A percentile compares a stretch with the other conserved stretches of the same genome.
Conservation (phyloP, 1,140 invertebrate species). For the Arctopsyche grandis region DNA sequence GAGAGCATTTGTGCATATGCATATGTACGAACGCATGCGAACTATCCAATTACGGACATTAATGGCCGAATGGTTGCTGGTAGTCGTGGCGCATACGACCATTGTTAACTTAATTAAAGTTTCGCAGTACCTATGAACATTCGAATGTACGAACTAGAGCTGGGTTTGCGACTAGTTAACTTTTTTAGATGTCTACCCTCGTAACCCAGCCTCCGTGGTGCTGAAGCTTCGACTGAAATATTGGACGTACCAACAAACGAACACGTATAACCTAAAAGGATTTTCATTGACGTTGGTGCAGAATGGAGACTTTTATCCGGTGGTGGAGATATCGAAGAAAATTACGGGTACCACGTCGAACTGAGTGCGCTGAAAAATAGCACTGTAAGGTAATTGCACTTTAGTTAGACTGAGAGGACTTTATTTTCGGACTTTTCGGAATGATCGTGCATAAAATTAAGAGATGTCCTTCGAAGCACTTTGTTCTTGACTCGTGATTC, state of each 20-base stretch:
- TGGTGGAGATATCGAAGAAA: not conserved
- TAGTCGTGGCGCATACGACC: not conserved
- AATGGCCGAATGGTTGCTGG: not conserved
- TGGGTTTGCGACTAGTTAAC: too few species aligned
- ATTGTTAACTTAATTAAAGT: slow-evolving; percentile 27
- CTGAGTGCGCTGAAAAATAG: too few species aligned
- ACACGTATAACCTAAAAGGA: not conserved
- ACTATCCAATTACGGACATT: slow-evolving; percentile 23
- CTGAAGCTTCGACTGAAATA: slow-evolving; percentile 1
- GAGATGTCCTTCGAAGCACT: too few species aligned
- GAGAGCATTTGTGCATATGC: not conserved
- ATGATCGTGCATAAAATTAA: too few species aligned
- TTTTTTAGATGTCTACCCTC: not conserved
- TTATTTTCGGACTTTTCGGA: too few species aligned
- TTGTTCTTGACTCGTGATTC: too few species aligned
- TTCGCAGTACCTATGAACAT: too few species aligned
- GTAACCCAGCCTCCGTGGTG: not conserved
- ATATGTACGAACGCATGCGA: not conserved
- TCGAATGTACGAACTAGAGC: not conserved
- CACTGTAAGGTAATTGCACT: too few species aligned
- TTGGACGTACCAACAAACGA: not conserved
- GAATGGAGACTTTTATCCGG: slow-evolving; percentile 1
- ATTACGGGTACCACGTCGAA: not conserved
- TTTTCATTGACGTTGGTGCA: not conserved
- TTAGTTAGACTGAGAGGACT: too few species aligned